Evolutionary conservation across 2,797 vertebrate species (phyloP).

Genomic region (Centropyge bicolor): DNA sequence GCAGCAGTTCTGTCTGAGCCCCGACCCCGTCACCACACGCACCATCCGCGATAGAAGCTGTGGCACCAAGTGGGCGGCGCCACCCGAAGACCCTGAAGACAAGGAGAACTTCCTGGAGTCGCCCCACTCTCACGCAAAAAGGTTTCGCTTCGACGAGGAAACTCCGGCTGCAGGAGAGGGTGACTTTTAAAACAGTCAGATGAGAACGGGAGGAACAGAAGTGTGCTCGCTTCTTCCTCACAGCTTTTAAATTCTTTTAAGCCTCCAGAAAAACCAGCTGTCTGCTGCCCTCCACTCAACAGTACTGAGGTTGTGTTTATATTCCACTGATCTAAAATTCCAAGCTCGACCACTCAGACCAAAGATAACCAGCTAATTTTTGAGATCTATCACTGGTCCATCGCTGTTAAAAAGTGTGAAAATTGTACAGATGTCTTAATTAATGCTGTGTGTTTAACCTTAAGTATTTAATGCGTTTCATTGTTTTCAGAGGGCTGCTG

Average conservation of each 20-base stretch:
- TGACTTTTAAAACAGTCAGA: conserved; percentile 62
- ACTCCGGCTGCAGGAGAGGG: conserved; percentile 59
- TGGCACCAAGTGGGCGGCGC: conserved; percentile 83
- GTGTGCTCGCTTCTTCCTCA: neutral
- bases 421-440: conserved; percentile 38
- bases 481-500: conserved; percentile 41
- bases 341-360: conserved; percentile 65
- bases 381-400: conserved; percentile 48
- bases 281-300: conserved; percentile 24
- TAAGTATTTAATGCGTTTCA: conserved; percentile 66
- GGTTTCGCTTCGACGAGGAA: conserved; percentile 89
- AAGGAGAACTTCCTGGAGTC: conserved; percentile 95
- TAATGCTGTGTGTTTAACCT: conserved; percentile 64
- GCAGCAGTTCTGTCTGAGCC: conserved; percentile 78
- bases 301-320: conserved; percentile 39
- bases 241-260: conserved; percentile 72
- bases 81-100: conserved; percentile 88
- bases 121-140: conserved; percentile 86
- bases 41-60: conserved; percentile 81
- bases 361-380: conserved; percentile 77
- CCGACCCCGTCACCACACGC: conserved; percentile 71
- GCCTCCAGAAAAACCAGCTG: conserved; percentile 50
- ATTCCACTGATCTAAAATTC: conserved; percentile 27
- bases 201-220: neutral
- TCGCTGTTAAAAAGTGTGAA: conserved; percentile 35